A percentile compares a stretch with the other conserved stretches of the same genome.
These are phyloP conservation scores for Hippopotamyrus pictus DNA, from an alignment of 2,797 vertebrate genomes.

Conservation along the genomic window DNA sequence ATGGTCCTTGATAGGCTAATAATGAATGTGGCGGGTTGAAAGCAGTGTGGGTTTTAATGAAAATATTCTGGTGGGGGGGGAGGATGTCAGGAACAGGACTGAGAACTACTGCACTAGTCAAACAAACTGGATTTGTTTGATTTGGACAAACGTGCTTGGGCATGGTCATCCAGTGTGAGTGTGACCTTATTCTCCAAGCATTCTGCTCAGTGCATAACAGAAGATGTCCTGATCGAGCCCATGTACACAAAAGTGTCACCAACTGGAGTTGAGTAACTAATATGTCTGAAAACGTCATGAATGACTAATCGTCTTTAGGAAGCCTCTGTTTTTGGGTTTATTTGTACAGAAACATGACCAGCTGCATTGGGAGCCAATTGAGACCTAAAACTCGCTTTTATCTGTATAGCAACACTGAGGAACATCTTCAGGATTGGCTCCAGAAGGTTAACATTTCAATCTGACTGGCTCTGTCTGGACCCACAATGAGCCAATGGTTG, in stretches of 20 bases:
- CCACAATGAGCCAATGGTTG: not conserved
- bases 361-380: not conserved
- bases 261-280: not conserved
- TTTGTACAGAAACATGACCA: not conserved
- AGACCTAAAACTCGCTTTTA: not conserved
- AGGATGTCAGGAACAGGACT: no score
- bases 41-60: no score
- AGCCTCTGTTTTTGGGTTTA: not conserved
- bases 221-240: no score
- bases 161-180: not conserved
- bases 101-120: no score
- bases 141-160: not conserved
- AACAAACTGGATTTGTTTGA: no score
- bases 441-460: not conserved
- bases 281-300: not conserved
- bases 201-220: no score
- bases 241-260: no score
- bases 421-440: not conserved
- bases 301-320: not conserved
- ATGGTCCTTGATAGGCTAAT: not conserved
- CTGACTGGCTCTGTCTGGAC: not conserved
- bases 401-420: not conserved
- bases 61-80: no score
- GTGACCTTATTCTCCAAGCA: not conserved
- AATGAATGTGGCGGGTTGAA: not conserved